Base-by-base conservation (phyloP, 2,797 vertebrate species). In the Pygocentrus nattereri region DNA sequence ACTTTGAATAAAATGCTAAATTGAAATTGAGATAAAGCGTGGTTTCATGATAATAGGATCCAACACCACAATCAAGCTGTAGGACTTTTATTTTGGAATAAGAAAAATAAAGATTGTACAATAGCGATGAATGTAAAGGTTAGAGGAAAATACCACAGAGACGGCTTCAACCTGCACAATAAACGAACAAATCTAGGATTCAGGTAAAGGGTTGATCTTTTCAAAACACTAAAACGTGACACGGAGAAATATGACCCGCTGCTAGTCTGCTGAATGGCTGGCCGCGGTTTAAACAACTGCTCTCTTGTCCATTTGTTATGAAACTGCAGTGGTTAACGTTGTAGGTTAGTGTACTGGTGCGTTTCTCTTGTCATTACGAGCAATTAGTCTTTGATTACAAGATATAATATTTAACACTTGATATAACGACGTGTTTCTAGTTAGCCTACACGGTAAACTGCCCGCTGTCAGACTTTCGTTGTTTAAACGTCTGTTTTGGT, bases 41-140 rank as follows among this genome's bases (percentile, higher is more conserved):
- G 18, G 12, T 78, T n/a, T 41, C 5, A 15, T 4, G 27, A 31
- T 7, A 12, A 3, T 16, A 18, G 4, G n/a, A 25, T 8, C n/a
- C 21, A 58, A 44, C 6, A 44, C 41, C 30, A 16, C 16, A 19
- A 31, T 21, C 6, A 6, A 15, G 19, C 8, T 3, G 11, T 49
- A 4, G 41, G 75, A 78, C 81, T 82, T 82, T 82, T 82, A 82
- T 73, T 78, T 78, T 82, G 81, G 6, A 82, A 47, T 6, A 10
- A 52, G 4, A 49, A 18, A 4, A 70, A 18, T 2, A 61, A 6
- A 54, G 3, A 12, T 16, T 31, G 50, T 61, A 56, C 11, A 73
- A 3, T 15, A 67, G 31, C 49, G 41, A 18, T 15, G 4, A 27
- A 50, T 49, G 50, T 23, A 69, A 30, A 41, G 13, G 16, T 72